A percentile compares a stretch with the other conserved stretches of the same genome.
Evolutionary conservation across 2,888 invertebrate species (phyloP).

Genomic region (Rotaria magnacalcarata): DNA sequence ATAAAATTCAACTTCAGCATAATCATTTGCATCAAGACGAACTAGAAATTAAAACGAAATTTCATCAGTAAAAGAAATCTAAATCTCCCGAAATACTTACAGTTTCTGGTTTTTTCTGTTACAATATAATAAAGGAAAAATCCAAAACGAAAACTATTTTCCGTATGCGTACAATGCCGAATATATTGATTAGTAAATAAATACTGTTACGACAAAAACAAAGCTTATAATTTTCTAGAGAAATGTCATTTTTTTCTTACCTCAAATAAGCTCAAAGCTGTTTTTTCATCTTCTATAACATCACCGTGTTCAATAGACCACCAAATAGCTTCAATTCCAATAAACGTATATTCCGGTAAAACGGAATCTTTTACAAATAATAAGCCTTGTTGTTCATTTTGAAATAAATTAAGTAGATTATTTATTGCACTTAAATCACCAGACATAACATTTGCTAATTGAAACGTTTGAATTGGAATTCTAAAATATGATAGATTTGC

Average conservation of each 20-base stretch:
- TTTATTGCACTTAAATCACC: not conserved
- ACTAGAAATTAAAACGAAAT: not conserved
- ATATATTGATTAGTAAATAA: constrained; percentile 64
- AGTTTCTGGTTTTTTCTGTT: constrained; percentile 42
- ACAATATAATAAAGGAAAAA: constrained; percentile 85
- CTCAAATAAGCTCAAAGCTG: constrained; percentile 65
- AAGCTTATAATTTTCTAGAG: constrained; percentile 46
- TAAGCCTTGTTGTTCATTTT: not conserved
- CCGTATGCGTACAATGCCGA: not conserved
- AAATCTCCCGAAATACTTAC: not conserved
- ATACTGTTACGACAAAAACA: constrained; percentile 71
- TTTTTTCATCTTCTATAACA: constrained; percentile 66
- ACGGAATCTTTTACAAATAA: not conserved
- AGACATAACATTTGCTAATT: not conserved
- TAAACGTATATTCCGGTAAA: constrained; percentile 64
- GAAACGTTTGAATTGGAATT: not conserved
- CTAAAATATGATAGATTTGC: not conserved
- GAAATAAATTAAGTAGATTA: not conserved
- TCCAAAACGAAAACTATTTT: constrained; percentile 62
- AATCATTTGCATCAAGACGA: not conserved
- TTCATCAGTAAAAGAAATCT: not conserved
- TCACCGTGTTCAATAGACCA: constrained; percentile 70
- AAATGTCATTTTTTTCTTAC: constrained; percentile 53
- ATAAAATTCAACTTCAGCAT: constrained; percentile 30
- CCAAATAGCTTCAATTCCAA: constrained; percentile 80